These are phyloP conservation scores for Lysandra bellargus DNA, from an alignment of 2,888 invertebrate genomes.

Conservation along the genomic window DNA sequence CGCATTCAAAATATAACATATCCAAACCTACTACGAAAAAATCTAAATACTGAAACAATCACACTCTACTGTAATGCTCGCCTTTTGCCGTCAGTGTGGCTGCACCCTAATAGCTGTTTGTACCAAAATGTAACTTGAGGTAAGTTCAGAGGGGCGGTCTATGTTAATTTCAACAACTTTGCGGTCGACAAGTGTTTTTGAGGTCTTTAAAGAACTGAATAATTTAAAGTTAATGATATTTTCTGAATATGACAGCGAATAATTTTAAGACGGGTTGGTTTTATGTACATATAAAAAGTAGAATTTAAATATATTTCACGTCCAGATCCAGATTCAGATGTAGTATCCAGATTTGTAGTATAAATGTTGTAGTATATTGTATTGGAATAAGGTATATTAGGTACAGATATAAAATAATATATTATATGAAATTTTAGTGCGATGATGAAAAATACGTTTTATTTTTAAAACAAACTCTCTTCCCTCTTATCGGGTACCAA, in stretches of 20 bases:
- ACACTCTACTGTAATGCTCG: neutral
- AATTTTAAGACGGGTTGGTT: neutral
- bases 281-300: neutral
- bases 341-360: too few relatives aligned
- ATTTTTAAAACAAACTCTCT: too few relatives aligned
- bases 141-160: slow-evolving; percentile 14
- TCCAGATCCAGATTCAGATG: too few relatives aligned
- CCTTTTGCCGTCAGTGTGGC: neutral
- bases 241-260: neutral
- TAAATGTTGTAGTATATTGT: too few relatives aligned
- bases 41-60: too few relatives aligned
- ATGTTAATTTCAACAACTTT: slow-evolving; percentile 18
- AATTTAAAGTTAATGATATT: neutral
- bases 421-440: too few relatives aligned
- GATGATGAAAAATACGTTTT: too few relatives aligned
- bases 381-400: too few relatives aligned
- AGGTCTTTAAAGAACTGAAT: slow-evolving; percentile 5
- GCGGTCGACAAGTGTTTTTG: slow-evolving; percentile 25
- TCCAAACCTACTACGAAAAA: too few relatives aligned
- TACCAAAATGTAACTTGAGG: slow-evolving; percentile 25
- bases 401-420: too few relatives aligned
- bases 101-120: slow-evolving; percentile 25
- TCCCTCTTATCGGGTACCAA: neutral
- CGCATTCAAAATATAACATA: too few relatives aligned
- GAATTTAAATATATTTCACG: too few relatives aligned